These are phyloP conservation scores for Coptodon bakossiorum DNA, from an alignment of 2,113 vertebrate species.

Conservation along the genomic window DNA sequence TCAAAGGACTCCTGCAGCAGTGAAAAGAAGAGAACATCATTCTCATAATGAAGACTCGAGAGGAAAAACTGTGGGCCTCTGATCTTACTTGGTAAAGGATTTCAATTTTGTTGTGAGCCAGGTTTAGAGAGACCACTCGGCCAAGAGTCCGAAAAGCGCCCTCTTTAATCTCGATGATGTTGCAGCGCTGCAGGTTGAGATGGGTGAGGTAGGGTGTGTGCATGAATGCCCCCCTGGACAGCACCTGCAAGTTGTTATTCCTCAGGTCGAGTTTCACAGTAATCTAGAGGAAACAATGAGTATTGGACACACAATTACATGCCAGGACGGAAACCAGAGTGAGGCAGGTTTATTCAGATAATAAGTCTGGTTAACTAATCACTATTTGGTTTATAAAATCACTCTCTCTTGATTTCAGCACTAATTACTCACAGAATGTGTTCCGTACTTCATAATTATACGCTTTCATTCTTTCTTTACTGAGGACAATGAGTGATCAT, in stretches of 20 bases:
- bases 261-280: constrained; percentile 82
- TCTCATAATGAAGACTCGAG: background rate
- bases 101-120: constrained; percentile 82
- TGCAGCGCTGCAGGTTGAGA: constrained; percentile 81
- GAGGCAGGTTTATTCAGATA: background rate
- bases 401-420: background rate
- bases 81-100: constrained; percentile 78
- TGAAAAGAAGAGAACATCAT: background rate
- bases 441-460: background rate
- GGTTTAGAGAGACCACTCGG: constrained; percentile 80
- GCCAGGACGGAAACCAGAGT: background rate
- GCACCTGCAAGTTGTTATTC: constrained; percentile 74
- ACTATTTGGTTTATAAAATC: background rate
- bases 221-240: constrained; percentile 72
- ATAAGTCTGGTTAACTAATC: background rate
- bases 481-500: background rate
- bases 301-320: background rate
- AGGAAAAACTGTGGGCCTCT: background rate
- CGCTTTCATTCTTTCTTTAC: fast-evolving
- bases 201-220: constrained; percentile 80
- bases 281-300: constrained; percentile 60
- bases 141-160: constrained; percentile 86
- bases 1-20: constrained; percentile 81
- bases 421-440: background rate
- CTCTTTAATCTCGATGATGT: constrained; percentile 78